Evolutionary conservation across 2,888 invertebrate species (phyloP), one percentile per base, ranked within the genome.

Genomic region (Pterobdella sp.): DNA sequence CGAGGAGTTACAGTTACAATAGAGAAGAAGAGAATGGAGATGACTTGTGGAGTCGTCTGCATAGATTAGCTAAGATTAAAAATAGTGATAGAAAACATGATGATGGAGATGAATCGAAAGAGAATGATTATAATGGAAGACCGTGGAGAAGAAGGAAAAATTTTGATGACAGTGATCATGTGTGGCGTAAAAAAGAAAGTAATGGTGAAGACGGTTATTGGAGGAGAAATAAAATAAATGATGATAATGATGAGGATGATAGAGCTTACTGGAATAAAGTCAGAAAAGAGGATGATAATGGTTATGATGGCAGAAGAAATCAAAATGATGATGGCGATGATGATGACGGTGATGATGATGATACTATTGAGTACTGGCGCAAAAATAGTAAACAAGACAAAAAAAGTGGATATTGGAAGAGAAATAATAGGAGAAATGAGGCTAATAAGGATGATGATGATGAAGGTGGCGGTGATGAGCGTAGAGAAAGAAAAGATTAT

Each of bases 401-500:
- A 14, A 18, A 42, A 14, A 18, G 18, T 14, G 7, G 42, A 42
- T 42, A 18, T 14, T 42, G 42, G 60, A 56, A 26, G 60, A 56
- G 3, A n/a, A 18, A 26, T 32, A n/a, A n/a, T 7, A 29, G 34
- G 3, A 29, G 29, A 22, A 56, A 42, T 32, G 26, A 29, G 36
- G 1, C 18, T 42, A 31, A 71, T 37, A 3, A 26, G 31, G 34
- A 71, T 49, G 63, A 68, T 36, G 66, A 68, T 49, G 60, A 52
- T 56, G 37, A 42, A 42, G 71, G 14, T 3, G 72, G 3, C 32
- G 49, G 37, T 32, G 32, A 63, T 34, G 29, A 65, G 31, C n/a
- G 36, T 29, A 68, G 42, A 10, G 26, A 67, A 36, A 71, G 22
- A 35, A 64, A 65, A 66, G 36, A 37, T 42, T 69, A 63, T 18